phyloP scores from a whole-genome alignment of 2,113 vertebrate species.

The Pseudopipra pipra region DNA sequence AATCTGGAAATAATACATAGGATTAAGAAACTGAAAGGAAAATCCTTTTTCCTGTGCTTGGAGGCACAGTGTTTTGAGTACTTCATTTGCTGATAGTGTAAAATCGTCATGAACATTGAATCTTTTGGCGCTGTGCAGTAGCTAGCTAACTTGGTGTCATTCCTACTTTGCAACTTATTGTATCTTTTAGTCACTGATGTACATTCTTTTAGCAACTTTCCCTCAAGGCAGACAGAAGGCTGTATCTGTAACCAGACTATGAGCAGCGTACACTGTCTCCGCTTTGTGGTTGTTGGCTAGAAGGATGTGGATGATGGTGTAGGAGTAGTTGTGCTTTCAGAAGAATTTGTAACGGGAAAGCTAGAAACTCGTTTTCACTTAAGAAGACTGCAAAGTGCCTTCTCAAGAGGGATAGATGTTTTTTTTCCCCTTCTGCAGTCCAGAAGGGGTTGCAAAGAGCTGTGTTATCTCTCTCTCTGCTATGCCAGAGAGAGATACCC shows the following conservation, averaged over 20 bases:
- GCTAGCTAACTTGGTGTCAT: background rate
- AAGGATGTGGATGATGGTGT: background rate
- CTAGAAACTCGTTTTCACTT: no score
- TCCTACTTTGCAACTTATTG: background rate
- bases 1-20: background rate
- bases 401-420: no score
- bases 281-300: background rate
- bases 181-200: background rate
- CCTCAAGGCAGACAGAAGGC: background rate
- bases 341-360: no score
- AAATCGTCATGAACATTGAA: background rate
- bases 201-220: background rate
- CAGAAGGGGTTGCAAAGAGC: no score
- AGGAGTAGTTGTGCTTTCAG: no score
- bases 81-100: background rate
- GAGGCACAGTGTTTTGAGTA: background rate
- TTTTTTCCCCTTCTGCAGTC: no score
- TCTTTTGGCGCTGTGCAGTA: background rate
- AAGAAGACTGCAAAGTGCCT: no score
- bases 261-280: background rate
- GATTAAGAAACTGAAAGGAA: background rate
- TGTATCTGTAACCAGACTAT: background rate
- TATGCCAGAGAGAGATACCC: no score
- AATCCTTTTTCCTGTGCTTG: background rate
- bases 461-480: no score